phyloP scores from a whole-genome alignment of 2,797 vertebrate genomes.

The Pempheris klunzingeri region DNA sequence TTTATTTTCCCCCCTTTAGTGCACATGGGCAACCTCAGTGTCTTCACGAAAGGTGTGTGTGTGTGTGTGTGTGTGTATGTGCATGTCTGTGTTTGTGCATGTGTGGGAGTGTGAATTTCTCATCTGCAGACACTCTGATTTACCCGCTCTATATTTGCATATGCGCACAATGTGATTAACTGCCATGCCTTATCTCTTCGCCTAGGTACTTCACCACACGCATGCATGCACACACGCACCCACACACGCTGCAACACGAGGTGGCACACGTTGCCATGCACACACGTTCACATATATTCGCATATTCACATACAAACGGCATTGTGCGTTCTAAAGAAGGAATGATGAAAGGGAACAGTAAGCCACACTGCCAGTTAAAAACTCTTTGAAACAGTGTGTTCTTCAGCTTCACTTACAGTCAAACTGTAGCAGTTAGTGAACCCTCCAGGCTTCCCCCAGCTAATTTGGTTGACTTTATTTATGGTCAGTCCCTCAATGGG shows the following conservation, averaged over 20 bases:
- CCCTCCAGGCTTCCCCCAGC: constrained; percentile 49
- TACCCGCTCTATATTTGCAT: constrained; percentile 75
- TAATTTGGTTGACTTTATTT: constrained; percentile 71
- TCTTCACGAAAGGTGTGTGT: constrained; percentile 42
- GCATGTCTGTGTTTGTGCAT: constrained; percentile 29
- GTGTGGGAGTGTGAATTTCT: constrained; percentile 55
- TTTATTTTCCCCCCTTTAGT: constrained; percentile 43
- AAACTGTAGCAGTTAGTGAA: constrained; percentile 54
- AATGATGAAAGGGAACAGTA: constrained; percentile 55
- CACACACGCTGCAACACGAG: background rate
- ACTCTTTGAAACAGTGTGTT: constrained; percentile 48
- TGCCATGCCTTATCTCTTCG: constrained; percentile 71
- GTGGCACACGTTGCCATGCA: constrained; percentile 4
- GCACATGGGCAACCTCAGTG: constrained; percentile 43
- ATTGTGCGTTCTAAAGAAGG: constrained; percentile 35
- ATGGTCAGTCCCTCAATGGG: constrained; percentile 42
- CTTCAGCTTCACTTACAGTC: constrained; percentile 46
- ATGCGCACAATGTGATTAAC: constrained; percentile 77
- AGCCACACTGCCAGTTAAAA: constrained; percentile 47
- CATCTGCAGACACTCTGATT: constrained; percentile 69
- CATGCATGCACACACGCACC: constrained; percentile 16
- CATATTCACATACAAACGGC: constrained; percentile 12
- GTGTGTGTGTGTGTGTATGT: background rate
- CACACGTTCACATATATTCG: constrained; percentile 12
- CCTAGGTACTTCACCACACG: constrained; percentile 52